These are phyloP conservation scores for Megalopta genalis DNA, from an alignment of 1,140 invertebrate genomes.

Conservation along the genomic window DNA sequence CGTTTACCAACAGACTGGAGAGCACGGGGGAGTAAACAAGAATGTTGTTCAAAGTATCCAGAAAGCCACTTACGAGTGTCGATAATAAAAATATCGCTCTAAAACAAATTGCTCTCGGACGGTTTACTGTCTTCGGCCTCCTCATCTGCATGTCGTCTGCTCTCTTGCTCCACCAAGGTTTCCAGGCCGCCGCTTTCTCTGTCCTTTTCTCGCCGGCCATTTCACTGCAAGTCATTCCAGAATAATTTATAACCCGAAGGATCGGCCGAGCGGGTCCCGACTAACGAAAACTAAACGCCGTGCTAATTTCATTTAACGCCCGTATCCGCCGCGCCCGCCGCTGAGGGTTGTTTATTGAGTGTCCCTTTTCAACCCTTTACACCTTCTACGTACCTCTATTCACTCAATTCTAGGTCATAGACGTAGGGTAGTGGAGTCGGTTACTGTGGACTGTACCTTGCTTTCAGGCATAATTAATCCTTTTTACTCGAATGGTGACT, in stretches of 20 bases:
- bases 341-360: conserved; percentile 68
- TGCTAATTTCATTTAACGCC: conserved; percentile 78
- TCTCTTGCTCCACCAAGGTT: neutral
- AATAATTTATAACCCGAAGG: conserved; percentile 77
- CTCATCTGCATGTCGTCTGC: neutral
- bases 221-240: conserved; percentile 72
- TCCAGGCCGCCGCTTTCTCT: conserved; percentile 30
- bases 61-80: neutral
- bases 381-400: neutral
- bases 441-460: no score
- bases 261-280: conserved; percentile 67
- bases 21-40: neutral
- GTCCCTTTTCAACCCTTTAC: conserved; percentile 9
- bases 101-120: conserved; percentile 44
- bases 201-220: conserved; percentile 38
- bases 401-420: neutral
- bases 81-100: conserved; percentile 46
- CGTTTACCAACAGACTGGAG: no score
- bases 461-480: no score
- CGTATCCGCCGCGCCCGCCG: conserved; percentile 58
- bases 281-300: conserved; percentile 74
- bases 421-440: no score
- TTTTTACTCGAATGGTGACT: no score
- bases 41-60: conserved; percentile 3
- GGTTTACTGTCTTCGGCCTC: conserved; percentile 28